Conservation (phyloP, 1,140 invertebrate species). For the Diorhabda elongata region DNA sequence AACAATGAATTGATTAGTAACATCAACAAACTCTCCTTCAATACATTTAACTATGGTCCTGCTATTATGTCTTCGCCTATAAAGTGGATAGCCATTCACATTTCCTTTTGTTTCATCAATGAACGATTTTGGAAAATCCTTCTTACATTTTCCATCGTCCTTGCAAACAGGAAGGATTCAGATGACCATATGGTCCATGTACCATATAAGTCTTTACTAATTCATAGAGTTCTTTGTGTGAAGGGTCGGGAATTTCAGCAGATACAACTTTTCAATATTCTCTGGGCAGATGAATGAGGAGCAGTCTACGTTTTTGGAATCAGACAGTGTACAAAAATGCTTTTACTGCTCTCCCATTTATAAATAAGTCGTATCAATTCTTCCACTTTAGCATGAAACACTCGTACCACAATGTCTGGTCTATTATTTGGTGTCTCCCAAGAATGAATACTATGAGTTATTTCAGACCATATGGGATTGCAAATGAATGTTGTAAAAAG, state of each 20-base stretch:
- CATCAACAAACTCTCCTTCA: not conserved
- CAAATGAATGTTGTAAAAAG: not conserved
- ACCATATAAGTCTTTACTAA: not conserved
- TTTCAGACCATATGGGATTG: not conserved
- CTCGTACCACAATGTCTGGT: not conserved
- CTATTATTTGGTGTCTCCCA: not conserved
- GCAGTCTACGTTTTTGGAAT: not conserved
- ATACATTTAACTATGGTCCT: not conserved
- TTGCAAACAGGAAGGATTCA: not conserved
- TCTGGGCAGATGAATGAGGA: not conserved
- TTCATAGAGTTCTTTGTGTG: not conserved
- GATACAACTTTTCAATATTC: not conserved
- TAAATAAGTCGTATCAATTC: too few relatives aligned
- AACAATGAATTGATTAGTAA: not conserved
- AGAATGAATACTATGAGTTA: not conserved
- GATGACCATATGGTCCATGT: not conserved
- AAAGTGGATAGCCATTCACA: not conserved
- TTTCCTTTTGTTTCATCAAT: not conserved
- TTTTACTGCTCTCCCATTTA: too few relatives aligned
- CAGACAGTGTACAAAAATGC: not conserved
- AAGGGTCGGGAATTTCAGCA: not conserved
- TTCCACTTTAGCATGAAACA: not conserved
- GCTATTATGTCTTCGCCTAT: too few relatives aligned
- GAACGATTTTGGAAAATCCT: not conserved
- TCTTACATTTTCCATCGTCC: not conserved